phyloP scores from a whole-genome alignment of 2,888 invertebrate species.

The Phaonia tiefii region DNA sequence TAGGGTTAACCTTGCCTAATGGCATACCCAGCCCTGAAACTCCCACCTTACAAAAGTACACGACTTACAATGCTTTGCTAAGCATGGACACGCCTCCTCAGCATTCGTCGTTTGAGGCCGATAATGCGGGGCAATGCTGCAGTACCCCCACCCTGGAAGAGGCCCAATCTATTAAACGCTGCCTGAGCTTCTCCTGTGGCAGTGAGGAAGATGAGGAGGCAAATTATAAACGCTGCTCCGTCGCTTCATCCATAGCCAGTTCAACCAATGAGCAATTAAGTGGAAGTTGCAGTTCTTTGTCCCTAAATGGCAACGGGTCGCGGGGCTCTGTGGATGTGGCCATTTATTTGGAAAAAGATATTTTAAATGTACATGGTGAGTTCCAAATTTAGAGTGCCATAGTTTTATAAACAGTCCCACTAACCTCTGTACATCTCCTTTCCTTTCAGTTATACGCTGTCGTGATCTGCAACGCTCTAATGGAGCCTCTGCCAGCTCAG shows the following conservation, averaged over 20 bases:
- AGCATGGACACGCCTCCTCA: conserved; percentile 66
- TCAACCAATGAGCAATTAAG: conserved; percentile 66
- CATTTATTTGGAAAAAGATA: conserved; percentile 82
- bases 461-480: conserved; percentile 86
- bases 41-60: conserved; percentile 55
- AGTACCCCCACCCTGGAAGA: conserved; percentile 80
- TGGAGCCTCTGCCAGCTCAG: conserved; percentile 82
- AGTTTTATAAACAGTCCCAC: neutral
- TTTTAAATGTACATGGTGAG: conserved; percentile 87
- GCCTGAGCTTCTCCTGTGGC: conserved; percentile 83
- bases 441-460: conserved; percentile 87
- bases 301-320: conserved; percentile 74
- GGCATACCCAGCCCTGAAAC: conserved; percentile 78
- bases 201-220: conserved; percentile 80
- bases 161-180: conserved; percentile 82
- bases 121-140: conserved; percentile 78
- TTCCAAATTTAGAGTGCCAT: conserved; percentile 72
- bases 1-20: conserved; percentile 76
- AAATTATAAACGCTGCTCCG: conserved; percentile 81
- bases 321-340: conserved; percentile 85
- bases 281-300: conserved; percentile 58
- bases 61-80: conserved; percentile 43
- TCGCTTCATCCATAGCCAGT: conserved; percentile 80
- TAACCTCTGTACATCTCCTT: conserved; percentile 58
- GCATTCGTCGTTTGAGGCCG: conserved; percentile 76